Conservation (phyloP, 2,888 invertebrate genomes). For the Strigamia maritima region DNA sequence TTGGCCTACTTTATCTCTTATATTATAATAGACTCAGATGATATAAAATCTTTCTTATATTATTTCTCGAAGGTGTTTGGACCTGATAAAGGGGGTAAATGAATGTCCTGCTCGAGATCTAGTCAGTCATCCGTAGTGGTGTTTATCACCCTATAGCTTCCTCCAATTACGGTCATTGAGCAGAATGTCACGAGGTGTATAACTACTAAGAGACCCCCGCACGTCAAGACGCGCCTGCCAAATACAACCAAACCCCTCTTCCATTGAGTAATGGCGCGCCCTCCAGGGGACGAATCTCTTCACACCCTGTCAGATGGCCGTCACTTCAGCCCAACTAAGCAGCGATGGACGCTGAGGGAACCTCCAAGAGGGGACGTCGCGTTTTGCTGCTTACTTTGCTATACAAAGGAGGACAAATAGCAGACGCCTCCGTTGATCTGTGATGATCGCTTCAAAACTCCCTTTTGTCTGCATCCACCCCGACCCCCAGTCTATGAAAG, state of each 20-base stretch:
- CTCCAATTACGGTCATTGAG: constrained; percentile 30
- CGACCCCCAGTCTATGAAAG: not conserved
- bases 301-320: constrained; percentile 26
- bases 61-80: not conserved
- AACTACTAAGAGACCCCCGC: constrained; percentile 15
- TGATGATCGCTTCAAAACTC: constrained; percentile 24
- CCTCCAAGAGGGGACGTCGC: not conserved
- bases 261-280: constrained; percentile 16
- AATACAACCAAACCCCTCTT: constrained; percentile 17
- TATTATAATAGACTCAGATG: too few relatives aligned
- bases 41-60: too few relatives aligned
- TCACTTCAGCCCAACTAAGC: constrained; percentile 17
- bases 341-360: not conserved
- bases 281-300: constrained; percentile 26
- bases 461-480: not conserved
- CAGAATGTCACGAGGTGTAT: constrained; percentile 27
- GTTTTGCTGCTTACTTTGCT: constrained; percentile 21
- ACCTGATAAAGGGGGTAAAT: not conserved
- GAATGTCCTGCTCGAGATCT: not conserved
- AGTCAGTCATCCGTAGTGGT: not conserved
- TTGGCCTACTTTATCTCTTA: too few relatives aligned
- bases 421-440: constrained; percentile 23
- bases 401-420: constrained; percentile 11
- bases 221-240: constrained; percentile 13
- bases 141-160: constrained; percentile 27